These are phyloP conservation scores for Meriones psammophilus DNA, from an alignment of 2,797 vertebrate genomes.

Conservation along the genomic window DNA sequence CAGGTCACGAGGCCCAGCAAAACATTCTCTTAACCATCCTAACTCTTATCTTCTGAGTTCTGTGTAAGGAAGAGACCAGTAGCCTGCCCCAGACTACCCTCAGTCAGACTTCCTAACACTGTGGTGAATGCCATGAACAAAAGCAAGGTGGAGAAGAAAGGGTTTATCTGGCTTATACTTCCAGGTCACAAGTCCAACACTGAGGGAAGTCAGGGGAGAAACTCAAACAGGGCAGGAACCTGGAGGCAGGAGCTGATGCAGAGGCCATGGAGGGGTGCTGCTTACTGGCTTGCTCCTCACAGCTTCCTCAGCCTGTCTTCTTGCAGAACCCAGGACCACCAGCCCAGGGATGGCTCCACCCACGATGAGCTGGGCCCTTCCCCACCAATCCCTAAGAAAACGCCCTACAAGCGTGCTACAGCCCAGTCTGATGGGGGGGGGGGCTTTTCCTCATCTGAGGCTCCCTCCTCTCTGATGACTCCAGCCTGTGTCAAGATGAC, in stretches of 20 bases:
- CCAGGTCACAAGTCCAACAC: not conserved
- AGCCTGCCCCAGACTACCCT: not conserved
- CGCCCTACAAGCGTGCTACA: not conserved
- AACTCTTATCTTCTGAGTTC: not conserved
- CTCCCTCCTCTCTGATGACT: not conserved
- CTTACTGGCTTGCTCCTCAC: not conserved
- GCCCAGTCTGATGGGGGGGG: not conserved
- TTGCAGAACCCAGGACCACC: not conserved
- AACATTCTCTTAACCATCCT: not conserved
- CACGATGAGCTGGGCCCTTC: not conserved
- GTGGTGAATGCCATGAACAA: not conserved
- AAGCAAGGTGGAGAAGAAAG: not conserved
- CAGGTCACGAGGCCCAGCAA: not conserved
- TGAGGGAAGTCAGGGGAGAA: not conserved
- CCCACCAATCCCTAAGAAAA: not conserved
- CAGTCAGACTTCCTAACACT: not conserved
- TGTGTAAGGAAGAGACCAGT: not conserved
- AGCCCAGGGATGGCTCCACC: not conserved
- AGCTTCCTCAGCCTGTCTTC: not conserved
- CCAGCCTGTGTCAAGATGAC: not conserved
- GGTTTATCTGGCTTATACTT: not conserved
- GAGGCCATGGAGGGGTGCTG: not conserved
- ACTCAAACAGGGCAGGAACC: not conserved
- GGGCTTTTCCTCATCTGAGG: not conserved
- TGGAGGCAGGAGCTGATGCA: not conserved